Conservation (phyloP, 2,113 vertebrate species). For the Dermatemys mawii region DNA sequence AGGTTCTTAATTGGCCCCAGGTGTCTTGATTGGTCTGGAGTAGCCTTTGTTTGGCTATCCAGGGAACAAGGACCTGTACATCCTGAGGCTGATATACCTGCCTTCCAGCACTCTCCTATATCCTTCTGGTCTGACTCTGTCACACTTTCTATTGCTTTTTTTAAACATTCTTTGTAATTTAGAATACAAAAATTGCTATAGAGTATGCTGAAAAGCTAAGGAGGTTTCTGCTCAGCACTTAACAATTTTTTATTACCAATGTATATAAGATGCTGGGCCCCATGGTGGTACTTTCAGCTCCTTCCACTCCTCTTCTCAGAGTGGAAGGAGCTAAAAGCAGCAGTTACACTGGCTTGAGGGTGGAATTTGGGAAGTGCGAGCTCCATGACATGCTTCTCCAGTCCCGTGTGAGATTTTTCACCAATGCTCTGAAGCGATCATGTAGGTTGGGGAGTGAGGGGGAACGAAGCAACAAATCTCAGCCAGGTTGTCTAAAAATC, state of each 20-base stretch:
- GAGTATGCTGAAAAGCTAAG: constrained; percentile 26
- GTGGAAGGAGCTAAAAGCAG: constrained; percentile 11
- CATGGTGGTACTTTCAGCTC: too few relatives aligned
- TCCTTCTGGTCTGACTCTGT: too few relatives aligned
- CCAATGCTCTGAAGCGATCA: background rate
- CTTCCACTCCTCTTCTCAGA: background rate
- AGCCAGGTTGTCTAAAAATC: background rate
- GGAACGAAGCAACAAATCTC: background rate
- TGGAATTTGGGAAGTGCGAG: background rate
- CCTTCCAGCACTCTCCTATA: too few relatives aligned
- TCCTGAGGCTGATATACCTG: too few relatives aligned
- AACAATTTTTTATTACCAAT: constrained; percentile 7
- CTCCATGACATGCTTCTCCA: background rate
- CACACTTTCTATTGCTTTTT: background rate
- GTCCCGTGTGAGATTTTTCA: background rate
- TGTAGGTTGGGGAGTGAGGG: background rate
- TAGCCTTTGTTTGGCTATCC: too few relatives aligned
- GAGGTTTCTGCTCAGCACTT: constrained; percentile 8
- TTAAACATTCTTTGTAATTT: background rate
- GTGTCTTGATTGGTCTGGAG: too few relatives aligned
- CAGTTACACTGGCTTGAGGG: constrained; percentile 36
- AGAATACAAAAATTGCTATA: background rate
- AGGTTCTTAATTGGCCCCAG: too few relatives aligned
- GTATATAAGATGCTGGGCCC: background rate
- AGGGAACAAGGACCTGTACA: too few relatives aligned